Evolutionary conservation across 2,888 invertebrate species (phyloP), one percentile per base, ranked within the genome.

Genomic region (Rhogogaster chlorosoma): DNA sequence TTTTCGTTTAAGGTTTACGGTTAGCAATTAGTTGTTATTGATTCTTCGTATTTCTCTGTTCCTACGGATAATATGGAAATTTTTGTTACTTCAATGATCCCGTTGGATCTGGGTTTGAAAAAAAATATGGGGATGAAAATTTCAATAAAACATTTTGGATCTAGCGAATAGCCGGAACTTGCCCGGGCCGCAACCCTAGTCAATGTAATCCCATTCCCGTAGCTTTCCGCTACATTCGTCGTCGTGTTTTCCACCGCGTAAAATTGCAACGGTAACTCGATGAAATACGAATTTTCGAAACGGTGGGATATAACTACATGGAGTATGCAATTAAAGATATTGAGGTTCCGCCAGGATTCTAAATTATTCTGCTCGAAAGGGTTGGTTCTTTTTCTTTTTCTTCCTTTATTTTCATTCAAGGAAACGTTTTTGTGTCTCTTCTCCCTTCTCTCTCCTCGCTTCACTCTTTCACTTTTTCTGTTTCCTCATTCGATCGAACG

Each of bases 211-310:
- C 61, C 78, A 80, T 80, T 80, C 61, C 61, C 38, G 38, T 61
- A 10, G 78, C 26, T 80, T 80, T 80, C 78, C 78, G 78, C 78
- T 61, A 80, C 78, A 80, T 80, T 80, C 78, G 38, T 80, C 78
- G 78, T 80, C 78, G 78, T 61, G 78, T 80, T 80, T 80, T 80
- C 61, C 78, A 38, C 78, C 78, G 61, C 78, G 78, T 80, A 80
- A 61, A 80, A 80, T 80, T 80, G 78, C 78, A 57, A 57, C 78
- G 61, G 78, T 80, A 80, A 80, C 38, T 80, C 78, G 61, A 80
- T 61, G 38, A 61, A 36, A 36, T 57, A 80, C 61, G 78, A 80
- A 80, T 80, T 53, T 80, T 80, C 61, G 36, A 80, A 57, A n/a
- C 61, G 61, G 61, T 38, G 22, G 26, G 9, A 80, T 53, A 61